Evolutionary conservation across 2,113 vertebrate species (phyloP), one percentile per base, ranked within the genome.

Genomic region (Taurulus bubalis): DNA sequence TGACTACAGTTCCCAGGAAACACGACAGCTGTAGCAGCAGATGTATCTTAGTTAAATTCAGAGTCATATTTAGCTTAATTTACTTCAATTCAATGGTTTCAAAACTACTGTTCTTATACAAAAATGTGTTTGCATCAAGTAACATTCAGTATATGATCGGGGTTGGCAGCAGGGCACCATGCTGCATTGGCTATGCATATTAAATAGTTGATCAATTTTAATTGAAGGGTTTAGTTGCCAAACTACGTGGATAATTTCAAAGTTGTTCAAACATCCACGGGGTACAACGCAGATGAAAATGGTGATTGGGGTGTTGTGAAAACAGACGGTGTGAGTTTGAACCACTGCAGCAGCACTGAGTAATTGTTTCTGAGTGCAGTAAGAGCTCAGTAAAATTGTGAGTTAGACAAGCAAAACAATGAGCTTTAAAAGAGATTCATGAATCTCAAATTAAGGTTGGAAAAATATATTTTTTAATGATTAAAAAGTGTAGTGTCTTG

Each of bases 1-100:
- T 69, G 40, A 89, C 82, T 56, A 69, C 60, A 20, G 60, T 49
- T 49, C 2, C 20, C 32, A 30, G 45, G 38, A 68, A 80, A 79
- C 60, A 71, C 64, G 16, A 36, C 47, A 70, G 47, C 58, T 72
- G 58, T 26, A n/a, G 40, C 45, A 45, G 73, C 53, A 75, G 56
- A 38, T 70, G 51, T 22, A 32, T 53, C 2, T 34, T 30, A 5
- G 18, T 10, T 62, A 1, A 3, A 47, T 66, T 49, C 7, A 56
- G 53, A 36, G 6, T 7, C 11, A n/a, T 36, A 4, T 12, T 63
- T 49, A 62, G 12, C 45, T 38, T 22, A 5, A 2, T 55, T 55
- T 28, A 4, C 34, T 38, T 34, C 3, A 56, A 38, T 49, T 51
- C 12, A 38, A n/a, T 30, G 26, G 36, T 58, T 20, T 72, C 5